Base-by-base conservation (phyloP, 2,888 invertebrate species). In the Orchesellides sinensis region DNA sequence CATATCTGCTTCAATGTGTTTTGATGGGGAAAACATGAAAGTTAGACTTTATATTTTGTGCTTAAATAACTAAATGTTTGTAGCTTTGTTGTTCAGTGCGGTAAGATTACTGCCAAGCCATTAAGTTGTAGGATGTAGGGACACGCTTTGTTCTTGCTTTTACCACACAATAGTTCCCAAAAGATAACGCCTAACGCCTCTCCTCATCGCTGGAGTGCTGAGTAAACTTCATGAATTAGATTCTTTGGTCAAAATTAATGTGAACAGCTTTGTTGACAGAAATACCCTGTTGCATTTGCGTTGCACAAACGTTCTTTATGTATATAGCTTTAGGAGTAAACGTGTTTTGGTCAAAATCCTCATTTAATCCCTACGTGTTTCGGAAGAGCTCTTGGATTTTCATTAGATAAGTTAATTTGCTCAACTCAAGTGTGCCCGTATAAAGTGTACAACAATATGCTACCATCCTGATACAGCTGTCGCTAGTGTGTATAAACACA, bases 331-430 rank as follows among this genome's bases (percentile, higher is more conserved):
- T 40, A 14, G 2, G n/a, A 10, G 10, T 40, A 54, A 47, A 47
- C 47, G n/a, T 17, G n/a, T 47, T 47, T 12, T n/a, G 27, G 2
- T n/a, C 8, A 8, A 52, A 73, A 73, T 75, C 75, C 66, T 45
- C 47, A 17, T 25, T 52, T 75, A 65, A 65, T 75, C 66, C 65
- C 56, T 54, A 19, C 27, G 27, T 66, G 66, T 25, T 47, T 52
- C 29, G 52, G 63, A 10, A 74, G 29, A 54, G 61, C 72, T 52
- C 27, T 27, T 25, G 49, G 65, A 29, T 35, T 75, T 66, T 75
- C 75, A 66, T 75, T 75, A 66, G 56, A 65, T 23, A 75, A 75
- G 75, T 75, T 75, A 75, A 66, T 66, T 75, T 75, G 25, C 14
- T 32, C 61, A 61, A 10, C 66, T 54, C 17, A 52, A 2, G 14